Percentiles rank a stretch among this genome's conserved stretches.
These are phyloP conservation scores for Acleris emargana DNA, from an alignment of 2,888 invertebrate genomes.

Conservation along the genomic window DNA sequence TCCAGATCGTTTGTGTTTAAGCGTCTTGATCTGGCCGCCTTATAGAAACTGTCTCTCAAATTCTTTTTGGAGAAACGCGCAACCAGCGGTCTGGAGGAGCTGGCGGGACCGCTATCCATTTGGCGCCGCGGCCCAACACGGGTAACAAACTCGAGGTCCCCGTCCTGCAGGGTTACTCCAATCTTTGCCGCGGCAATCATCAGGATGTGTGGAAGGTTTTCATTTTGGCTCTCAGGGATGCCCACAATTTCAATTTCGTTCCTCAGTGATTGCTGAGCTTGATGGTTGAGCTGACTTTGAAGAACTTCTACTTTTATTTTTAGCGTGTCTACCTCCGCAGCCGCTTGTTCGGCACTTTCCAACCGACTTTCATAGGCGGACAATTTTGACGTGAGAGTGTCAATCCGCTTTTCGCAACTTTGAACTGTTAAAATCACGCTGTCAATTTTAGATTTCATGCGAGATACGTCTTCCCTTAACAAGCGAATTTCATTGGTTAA, in stretches of 20 bases:
- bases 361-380: background rate
- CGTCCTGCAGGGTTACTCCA: background rate
- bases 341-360: background rate
- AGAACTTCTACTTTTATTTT: background rate
- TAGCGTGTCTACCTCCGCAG: background rate
- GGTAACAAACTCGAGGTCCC: background rate
- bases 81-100: background rate
- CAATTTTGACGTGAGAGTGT: background rate
- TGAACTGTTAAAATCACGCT: background rate
- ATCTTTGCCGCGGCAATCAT: background rate
- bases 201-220: background rate
- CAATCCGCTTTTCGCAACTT: background rate
- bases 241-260: slow-evolving; percentile 7
- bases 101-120: too few species aligned
- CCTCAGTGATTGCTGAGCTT: slow-evolving; percentile 1
- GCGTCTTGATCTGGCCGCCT: slow-evolving; percentile 1
- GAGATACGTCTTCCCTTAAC: background rate
- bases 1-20: background rate
- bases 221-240: background rate
- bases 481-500: background rate
- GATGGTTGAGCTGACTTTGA: background rate
- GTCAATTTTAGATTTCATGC: background rate
- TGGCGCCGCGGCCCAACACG: background rate
- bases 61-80: background rate
- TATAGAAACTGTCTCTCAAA: background rate